Evolutionary conservation across 2,113 vertebrate species (phyloP), one percentile per base, ranked within the genome.

Genomic region (Grallaria varia): DNA sequence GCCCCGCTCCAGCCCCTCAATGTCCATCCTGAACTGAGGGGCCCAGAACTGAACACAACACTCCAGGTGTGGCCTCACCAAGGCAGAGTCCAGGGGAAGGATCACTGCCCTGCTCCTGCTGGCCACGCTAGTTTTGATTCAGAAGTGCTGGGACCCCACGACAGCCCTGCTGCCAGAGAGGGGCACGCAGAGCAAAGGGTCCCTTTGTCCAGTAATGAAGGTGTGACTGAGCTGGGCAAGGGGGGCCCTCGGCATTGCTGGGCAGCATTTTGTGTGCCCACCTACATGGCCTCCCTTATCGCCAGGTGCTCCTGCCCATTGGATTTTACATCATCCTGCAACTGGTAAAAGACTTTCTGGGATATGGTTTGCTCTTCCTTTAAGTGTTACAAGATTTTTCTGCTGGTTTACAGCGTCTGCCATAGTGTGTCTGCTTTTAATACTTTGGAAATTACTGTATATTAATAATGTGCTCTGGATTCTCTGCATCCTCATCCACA

Each of bases 261-360:
- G 4, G 4, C 0, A 1, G 33, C 15, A 3, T 64, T 49, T 31
- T 31, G 1, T 0, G 2, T 1, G 6, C 22, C 13, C 8, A 4
- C 17, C 11, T 14, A 1, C 23, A 62, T 19, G 31, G 35, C 24
- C 59, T n/a, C 27, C 14, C 27, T 40, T 1, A 23, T 8, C 3
- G 2, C n/a, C 88, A 69, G 62, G 7, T 33, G 49, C 37, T 78
- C 42, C 72, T 87, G 37, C 68, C 59, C 2, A 0, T 37, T 80
- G 58, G 23, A 28, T 68, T 85, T 85, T 28, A 39, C 63, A 56
- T 49, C 71, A 53, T 30, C 33, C 31, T 75, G 30, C 64, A 42
- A 50, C 63, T 73, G 42, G 24, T 15, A 31, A 83, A 77, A 87
- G 53, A 4, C 72, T 71, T 84, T 64, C 44, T 0, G 1, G 53